A percentile compares a stretch with the other conserved stretches of the same genome.
Evolutionary conservation across 2,888 invertebrate genomes (phyloP).

Genomic region (Drosophila rellima): DNA sequence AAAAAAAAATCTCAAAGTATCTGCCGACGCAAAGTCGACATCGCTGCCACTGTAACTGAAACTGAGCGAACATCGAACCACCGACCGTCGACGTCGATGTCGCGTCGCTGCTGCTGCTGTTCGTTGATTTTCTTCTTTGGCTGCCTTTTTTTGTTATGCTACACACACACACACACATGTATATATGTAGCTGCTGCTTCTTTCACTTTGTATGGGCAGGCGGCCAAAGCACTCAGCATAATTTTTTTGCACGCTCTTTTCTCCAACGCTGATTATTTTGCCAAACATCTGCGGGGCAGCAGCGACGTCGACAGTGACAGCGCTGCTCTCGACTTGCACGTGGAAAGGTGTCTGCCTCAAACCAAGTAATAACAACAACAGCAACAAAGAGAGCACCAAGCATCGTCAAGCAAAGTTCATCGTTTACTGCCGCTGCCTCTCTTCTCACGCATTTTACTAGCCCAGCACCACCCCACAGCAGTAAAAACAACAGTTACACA

Average conservation of each 20-base stretch:
- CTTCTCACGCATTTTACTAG: conserved; percentile 78
- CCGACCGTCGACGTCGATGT: conserved; percentile 27
- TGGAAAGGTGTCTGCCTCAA: conserved; percentile 80
- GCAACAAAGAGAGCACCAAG: conserved; percentile 41
- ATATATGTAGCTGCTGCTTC: conserved; percentile 57
- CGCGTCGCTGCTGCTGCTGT: conserved; percentile 35
- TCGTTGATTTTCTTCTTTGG: conserved; percentile 69
- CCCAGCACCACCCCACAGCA: conserved; percentile 46
- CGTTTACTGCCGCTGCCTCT: conserved; percentile 69
- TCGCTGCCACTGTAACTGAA: conserved; percentile 59
- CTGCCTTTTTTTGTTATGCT: conserved; percentile 64
- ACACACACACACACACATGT: conserved; percentile 29
- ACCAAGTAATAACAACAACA: conserved; percentile 46
- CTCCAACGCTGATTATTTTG: conserved; percentile 81
- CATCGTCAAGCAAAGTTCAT: conserved; percentile 79
- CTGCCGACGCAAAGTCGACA: conserved; percentile 66
- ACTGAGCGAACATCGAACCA: conserved; percentile 64
- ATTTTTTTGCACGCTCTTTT: conserved; percentile 82
- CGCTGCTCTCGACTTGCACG: conserved; percentile 64
- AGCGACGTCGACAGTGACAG: conserved; percentile 35
- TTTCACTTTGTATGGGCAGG: conserved; percentile 82
- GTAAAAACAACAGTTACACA: conserved; percentile 76
- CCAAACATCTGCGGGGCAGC: conserved; percentile 65
- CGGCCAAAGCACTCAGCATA: conserved; percentile 82
- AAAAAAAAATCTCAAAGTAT: conserved; percentile 76